These are phyloP conservation scores for Eumeta japonica DNA, from an alignment of 1,140 invertebrate species.

Conservation along the genomic window DNA sequence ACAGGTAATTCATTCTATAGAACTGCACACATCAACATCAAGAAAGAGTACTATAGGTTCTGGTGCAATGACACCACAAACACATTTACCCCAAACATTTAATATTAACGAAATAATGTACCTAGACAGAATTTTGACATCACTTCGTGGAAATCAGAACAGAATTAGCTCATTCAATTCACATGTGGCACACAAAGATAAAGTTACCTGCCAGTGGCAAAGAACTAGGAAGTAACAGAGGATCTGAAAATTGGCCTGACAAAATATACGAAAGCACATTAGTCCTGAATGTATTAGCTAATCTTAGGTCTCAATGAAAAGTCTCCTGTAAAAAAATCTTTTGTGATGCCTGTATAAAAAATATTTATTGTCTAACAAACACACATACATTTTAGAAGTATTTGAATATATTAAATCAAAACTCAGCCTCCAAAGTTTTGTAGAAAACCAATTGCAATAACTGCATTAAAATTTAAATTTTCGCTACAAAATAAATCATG, in stretches of 20 bases:
- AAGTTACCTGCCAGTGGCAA: conserved; percentile 26
- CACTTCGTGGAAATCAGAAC: conserved; percentile 35
- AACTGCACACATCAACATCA: conserved; percentile 29
- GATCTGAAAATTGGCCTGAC: conserved; percentile 40
- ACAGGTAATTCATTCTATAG: conserved; percentile 40
- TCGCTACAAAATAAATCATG: too few relatives aligned
- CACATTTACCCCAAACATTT: conserved; percentile 11
- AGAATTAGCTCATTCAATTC: conserved; percentile 36
- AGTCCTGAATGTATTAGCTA: conserved; percentile 34
- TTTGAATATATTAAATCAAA: too few relatives aligned
- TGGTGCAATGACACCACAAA: conserved; percentile 20
- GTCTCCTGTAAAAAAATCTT: conserved; percentile 31
- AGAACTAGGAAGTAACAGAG: conserved; percentile 16
- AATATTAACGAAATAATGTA: conserved; percentile 41
- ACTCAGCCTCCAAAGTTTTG: too few relatives aligned
- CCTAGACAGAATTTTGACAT: conserved; percentile 47
- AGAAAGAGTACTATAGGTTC: conserved; percentile 25
- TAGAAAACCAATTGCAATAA: conserved; percentile 7
- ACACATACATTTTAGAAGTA: too few relatives aligned
- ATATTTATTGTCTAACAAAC: too few relatives aligned
- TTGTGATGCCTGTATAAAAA: conserved; percentile 37
- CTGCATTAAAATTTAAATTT: conserved; percentile 3
- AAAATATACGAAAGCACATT: conserved; percentile 37
- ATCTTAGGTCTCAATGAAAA: conserved; percentile 27
- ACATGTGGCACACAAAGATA: conserved; percentile 32